These are phyloP conservation scores for Drosophila anomalata DNA, from an alignment of 2,888 invertebrate species.

Conservation along the genomic window DNA sequence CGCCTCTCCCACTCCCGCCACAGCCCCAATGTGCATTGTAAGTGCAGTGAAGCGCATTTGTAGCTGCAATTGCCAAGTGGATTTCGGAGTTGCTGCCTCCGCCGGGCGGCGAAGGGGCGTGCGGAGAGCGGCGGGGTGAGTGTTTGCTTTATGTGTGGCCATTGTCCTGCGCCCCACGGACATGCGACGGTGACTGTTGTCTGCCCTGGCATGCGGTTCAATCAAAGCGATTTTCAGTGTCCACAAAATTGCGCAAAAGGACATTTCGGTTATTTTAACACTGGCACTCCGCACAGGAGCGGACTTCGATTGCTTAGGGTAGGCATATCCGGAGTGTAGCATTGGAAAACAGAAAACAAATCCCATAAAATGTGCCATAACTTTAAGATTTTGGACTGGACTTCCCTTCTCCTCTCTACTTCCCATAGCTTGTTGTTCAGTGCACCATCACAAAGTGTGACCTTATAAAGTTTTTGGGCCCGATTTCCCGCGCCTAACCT, in stretches of 20 bases:
- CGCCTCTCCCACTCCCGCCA: not conserved
- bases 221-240: conserved; percentile 81
- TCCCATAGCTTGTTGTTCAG: no score
- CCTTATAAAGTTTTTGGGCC: not conserved
- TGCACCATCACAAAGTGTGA: no score
- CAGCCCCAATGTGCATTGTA: conserved; percentile 63
- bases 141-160: conserved; percentile 78
- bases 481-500: not conserved
- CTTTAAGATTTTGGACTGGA: no score
- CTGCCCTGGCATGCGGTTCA: conserved; percentile 74
- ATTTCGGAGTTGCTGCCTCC: conserved; percentile 52
- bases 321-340: not conserved
- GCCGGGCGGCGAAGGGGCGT: not conserved
- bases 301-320: not conserved
- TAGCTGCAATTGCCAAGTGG: conserved; percentile 74
- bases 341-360: not conserved
- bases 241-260: conserved; percentile 80
- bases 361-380: no score
- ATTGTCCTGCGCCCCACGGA: conserved; percentile 64
- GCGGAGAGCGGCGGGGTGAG: conserved; percentile 35
- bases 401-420: no score
- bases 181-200: conserved; percentile 43
- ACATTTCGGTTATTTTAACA: conserved; percentile 80
- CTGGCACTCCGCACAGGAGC: conserved; percentile 36
- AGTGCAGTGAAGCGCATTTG: conserved; percentile 75